A percentile compares a stretch with the other conserved stretches of the same genome.
phyloP scores from a whole-genome alignment of 2,797 vertebrate species.

The Sebastes itinus region DNA sequence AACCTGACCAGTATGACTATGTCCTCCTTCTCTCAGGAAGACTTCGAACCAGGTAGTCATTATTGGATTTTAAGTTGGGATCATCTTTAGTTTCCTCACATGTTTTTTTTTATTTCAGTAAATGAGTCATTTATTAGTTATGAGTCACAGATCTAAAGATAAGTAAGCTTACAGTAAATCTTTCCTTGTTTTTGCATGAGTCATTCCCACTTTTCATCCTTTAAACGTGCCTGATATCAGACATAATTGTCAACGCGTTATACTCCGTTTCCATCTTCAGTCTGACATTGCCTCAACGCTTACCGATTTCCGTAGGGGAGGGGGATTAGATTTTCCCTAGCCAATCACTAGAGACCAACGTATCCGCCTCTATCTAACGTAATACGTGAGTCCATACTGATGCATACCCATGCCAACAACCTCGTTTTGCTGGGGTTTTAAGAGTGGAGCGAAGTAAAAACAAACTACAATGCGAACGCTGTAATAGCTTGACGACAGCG shows the following conservation, averaged over 20 bases:
- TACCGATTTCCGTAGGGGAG: background rate
- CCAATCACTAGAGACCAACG: background rate
- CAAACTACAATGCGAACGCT: background rate
- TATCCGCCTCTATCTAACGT: background rate
- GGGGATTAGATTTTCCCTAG: background rate
- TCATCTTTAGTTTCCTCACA: background rate
- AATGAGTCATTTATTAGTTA: background rate
- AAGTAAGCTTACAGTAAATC: background rate
- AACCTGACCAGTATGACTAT: conserved; percentile 87
- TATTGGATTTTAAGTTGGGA: background rate
- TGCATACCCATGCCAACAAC: background rate
- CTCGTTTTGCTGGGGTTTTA: background rate
- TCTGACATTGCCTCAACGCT: background rate
- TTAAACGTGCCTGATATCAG: background rate
- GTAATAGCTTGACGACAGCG: background rate
- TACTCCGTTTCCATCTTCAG: background rate
- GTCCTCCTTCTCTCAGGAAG: conserved; percentile 86
- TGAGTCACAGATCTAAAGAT: background rate
- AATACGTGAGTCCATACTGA: background rate
- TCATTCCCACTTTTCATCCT: background rate
- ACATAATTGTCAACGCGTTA: background rate
- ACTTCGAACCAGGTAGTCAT: conserved; percentile 77
- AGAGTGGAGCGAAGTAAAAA: background rate
- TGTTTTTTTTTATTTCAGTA: background rate
- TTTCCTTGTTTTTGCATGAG: background rate